phyloP scores from a whole-genome alignment of 2,888 invertebrate species.

The Caenorhabditis uteleia region DNA sequence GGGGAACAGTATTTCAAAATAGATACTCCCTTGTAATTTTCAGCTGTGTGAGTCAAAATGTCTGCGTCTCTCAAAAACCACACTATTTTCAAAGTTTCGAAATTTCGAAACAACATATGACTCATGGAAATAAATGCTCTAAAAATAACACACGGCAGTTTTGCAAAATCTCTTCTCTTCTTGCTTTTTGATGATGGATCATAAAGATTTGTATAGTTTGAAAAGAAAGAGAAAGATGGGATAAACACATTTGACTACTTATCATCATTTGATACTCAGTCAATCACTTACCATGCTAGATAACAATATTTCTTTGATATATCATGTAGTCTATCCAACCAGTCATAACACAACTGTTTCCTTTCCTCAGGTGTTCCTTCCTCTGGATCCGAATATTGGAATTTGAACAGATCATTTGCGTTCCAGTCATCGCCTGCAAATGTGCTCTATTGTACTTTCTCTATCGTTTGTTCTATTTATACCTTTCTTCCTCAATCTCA shows the following conservation, averaged over 20 bases:
- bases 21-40: no score
- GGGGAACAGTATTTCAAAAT: no score
- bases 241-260: background rate
- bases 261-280: background rate
- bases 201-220: no score
- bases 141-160: background rate
- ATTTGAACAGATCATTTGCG: constrained; percentile 48
- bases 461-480: constrained; percentile 33
- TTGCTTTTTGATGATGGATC: no score
- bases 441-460: constrained; percentile 1
- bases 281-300: constrained; percentile 47
- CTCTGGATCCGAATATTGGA: constrained; percentile 58
- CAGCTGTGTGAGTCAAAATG: background rate
- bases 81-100: background rate
- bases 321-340: constrained; percentile 51
- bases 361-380: constrained; percentile 54
- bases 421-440: constrained; percentile 39
- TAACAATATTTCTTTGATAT: constrained; percentile 59
- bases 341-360: constrained; percentile 50
- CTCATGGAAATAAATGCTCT: background rate
- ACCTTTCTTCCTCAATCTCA: constrained; percentile 50
- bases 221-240: constrained; percentile 2
- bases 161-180: background rate
- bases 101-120: constrained; percentile 2
- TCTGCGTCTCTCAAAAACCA: background rate